phyloP scores from a whole-genome alignment of 2,888 invertebrate species.

The Agriopis aurantiaria region DNA sequence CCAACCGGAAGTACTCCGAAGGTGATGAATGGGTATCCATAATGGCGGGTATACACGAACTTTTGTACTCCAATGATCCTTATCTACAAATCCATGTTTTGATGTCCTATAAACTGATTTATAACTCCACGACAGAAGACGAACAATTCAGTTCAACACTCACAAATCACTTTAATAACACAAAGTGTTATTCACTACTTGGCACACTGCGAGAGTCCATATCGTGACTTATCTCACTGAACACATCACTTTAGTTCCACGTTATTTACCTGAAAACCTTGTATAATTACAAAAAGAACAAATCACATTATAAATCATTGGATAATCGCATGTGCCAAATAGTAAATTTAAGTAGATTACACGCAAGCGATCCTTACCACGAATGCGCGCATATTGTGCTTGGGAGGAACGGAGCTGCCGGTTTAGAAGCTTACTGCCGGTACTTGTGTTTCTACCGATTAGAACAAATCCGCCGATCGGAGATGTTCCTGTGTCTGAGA shows the following conservation, averaged over 20 bases:
- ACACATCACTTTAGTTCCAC: constrained; percentile 69
- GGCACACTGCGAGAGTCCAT: constrained; percentile 58
- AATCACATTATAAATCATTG: constrained; percentile 44
- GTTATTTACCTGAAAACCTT: constrained; percentile 52
- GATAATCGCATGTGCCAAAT: constrained; percentile 73
- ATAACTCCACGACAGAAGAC: constrained; percentile 19
- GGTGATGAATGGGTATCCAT: constrained; percentile 14
- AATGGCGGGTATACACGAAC: constrained; percentile 21
- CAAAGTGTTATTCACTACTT: constrained; percentile 59
- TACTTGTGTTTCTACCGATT: constrained; percentile 52
- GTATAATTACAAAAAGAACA: constrained; percentile 45
- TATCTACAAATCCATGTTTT: constrained; percentile 29
- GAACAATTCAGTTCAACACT: constrained; percentile 21
- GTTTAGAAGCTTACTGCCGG: constrained; percentile 61
- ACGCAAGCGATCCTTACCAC: constrained; percentile 78
- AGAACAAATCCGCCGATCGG: constrained; percentile 65
- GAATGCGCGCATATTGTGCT: constrained; percentile 81
- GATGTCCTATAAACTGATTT: constrained; percentile 24
- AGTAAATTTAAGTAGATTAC: constrained; percentile 50
- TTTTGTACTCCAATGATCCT: constrained; percentile 20
- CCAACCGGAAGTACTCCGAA: constrained; percentile 17
- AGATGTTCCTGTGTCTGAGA: constrained; percentile 79
- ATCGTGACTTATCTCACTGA: constrained; percentile 54
- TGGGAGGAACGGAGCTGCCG: constrained; percentile 58
- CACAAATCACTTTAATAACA: constrained; percentile 48